A percentile compares a stretch with the other conserved stretches of the same genome.
Conservation (phyloP, 2,113 vertebrate genomes). For the Cephalophus harveyi region DNA sequence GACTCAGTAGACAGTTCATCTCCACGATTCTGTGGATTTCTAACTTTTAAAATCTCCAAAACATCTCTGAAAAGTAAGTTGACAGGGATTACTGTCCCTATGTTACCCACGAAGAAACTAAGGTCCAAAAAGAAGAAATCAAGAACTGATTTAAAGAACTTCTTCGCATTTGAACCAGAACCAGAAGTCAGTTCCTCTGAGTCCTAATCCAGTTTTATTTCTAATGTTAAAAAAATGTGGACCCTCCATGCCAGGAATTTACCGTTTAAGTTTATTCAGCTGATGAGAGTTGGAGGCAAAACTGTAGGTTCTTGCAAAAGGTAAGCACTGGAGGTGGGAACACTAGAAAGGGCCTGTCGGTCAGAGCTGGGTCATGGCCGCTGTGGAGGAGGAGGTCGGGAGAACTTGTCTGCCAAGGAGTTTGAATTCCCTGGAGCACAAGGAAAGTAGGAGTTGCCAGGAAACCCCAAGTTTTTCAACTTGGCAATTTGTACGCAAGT, state of each 20-base stretch:
- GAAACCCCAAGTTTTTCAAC: conserved; percentile 52
- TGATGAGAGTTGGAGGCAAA: not conserved
- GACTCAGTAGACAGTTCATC: not conserved
- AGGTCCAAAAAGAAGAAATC: not conserved
- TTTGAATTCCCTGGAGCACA: not conserved
- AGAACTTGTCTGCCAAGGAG: not conserved
- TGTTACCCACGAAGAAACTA: not conserved
- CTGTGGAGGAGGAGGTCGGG: not conserved
- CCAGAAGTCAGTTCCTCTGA: not conserved
- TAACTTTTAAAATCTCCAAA: conserved; percentile 61
- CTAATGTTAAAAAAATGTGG: not conserved
- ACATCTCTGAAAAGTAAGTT: not conserved
- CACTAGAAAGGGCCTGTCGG: fast-evolving
- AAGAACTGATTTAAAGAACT: not conserved
- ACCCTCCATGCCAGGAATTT: not conserved
- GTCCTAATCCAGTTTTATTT: not conserved
- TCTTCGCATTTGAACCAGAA: not conserved
- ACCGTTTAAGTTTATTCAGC: not conserved
- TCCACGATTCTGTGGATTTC: not conserved
- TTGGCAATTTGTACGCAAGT: not conserved
- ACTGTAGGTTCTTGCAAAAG: not conserved
- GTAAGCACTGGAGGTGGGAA: not conserved
- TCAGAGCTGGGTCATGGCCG: not conserved
- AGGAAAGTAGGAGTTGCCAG: not conserved
- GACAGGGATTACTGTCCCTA: not conserved